These are phyloP conservation scores for Glaucidium brasilianum DNA, from an alignment of 2,113 vertebrate genomes.

Conservation along the genomic window DNA sequence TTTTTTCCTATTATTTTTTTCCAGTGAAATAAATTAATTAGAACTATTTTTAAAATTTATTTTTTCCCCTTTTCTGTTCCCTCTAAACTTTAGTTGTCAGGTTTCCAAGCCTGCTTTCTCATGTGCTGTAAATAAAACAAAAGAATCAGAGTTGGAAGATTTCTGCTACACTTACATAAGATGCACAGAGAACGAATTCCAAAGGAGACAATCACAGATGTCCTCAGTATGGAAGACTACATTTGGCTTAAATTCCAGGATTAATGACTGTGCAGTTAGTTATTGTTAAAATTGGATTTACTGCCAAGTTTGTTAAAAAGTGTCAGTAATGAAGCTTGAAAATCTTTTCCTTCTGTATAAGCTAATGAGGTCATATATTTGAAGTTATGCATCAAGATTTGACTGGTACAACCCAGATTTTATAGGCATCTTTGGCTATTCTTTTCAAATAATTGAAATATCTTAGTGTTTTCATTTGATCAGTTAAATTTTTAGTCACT, in stretches of 20 bases:
- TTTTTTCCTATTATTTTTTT: neutral
- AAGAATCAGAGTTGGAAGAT: conserved; percentile 12
- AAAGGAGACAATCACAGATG: conserved; percentile 51
- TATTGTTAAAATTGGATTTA: conserved; percentile 44
- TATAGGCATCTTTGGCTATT: neutral
- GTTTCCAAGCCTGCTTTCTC: conserved; percentile 32
- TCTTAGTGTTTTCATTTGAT: conserved; percentile 3
- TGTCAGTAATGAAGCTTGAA: conserved; percentile 23
- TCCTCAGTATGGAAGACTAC: conserved; percentile 45
- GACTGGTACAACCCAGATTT: neutral
- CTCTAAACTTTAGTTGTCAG: neutral
- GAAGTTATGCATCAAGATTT: neutral
- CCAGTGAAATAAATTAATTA: neutral
- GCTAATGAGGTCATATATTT: neutral
- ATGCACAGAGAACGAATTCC: conserved; percentile 26
- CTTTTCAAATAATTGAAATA: neutral
- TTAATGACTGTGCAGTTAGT: conserved; percentile 53
- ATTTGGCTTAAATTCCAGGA: conserved; percentile 45
- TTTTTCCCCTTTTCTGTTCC: neutral
- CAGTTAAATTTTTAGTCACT: conserved; percentile 13
- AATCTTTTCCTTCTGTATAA: conserved; percentile 21
- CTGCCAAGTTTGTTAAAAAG: conserved; percentile 47
- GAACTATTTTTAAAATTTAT: neutral
- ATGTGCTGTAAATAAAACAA: conserved; percentile 50
- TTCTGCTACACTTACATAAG: conserved; percentile 26